Evolutionary conservation across 1,140 invertebrate genomes (phyloP), one percentile per base, ranked within the genome.

Genomic region (Drosophila arizonae): DNA sequence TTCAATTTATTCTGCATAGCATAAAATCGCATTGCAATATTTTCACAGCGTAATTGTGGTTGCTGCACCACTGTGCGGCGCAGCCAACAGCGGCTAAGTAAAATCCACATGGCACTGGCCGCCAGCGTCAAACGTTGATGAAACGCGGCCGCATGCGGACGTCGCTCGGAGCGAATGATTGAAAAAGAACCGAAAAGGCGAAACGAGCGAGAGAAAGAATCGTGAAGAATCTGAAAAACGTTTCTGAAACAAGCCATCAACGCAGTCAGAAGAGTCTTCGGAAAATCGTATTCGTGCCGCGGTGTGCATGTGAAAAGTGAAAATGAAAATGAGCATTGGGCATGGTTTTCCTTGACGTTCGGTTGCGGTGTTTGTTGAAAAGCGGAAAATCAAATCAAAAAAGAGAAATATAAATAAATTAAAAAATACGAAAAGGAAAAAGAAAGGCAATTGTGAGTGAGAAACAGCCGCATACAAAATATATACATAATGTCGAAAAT

Each of bases 401-500:
- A 46, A 45, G 43, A 73, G 72, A 72, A 81, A 54, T 11, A 56
- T 28, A 45, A 26, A 54, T 41, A 63, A 46, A 60, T 30, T 39
- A 62, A 60, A 26, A 52, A n/a, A 54, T 10, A 70, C 50, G 58
- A 64, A 78, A 72, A 81, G 65, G 65, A 55, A 85, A 64, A 80
- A 77, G 77, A 84, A 84, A 84, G 81, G 73, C 77, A 85, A 81
- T 68, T 77, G 79, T 87, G 81, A 87, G 82, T 86, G 82, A 87
- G 79, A 86, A 58, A 57, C 54, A 67, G 61, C 52, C 48, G 62
- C 45, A 73, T 26, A 51, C 67, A 56, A 81, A 81, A 43, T 43
- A 82, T 80, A 80, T 82, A 75, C 46, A 88, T 67, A 79, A 88
- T 88, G 81, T 87, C 77, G 81, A 86, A 86, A 86, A 81, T 86